Evolutionary conservation across 2,113 vertebrate genomes (phyloP).

Genomic region (Craseonycteris thonglongyai): DNA sequence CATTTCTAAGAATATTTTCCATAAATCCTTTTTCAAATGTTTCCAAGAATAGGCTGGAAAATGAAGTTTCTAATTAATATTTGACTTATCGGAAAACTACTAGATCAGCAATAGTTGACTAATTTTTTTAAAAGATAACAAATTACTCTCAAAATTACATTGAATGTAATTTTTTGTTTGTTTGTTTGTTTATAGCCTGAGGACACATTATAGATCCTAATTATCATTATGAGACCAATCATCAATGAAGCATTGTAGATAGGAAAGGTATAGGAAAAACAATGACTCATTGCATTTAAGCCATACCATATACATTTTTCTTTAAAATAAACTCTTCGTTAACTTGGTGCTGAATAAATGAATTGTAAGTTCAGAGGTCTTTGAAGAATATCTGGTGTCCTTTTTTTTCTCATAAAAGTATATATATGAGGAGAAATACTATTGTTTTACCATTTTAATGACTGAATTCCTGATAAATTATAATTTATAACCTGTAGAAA

Average conservation of each 20-base stretch:
- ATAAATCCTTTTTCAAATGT: not conserved
- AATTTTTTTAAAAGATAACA: constrained; percentile 1
- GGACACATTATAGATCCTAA: not conserved
- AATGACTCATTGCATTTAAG: not conserved
- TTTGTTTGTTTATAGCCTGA: not conserved
- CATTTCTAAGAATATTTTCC: not conserved
- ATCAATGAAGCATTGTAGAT: not conserved
- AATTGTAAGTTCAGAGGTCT: constrained; percentile 8
- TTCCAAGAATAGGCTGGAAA: not conserved
- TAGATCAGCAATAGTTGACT: not conserved
- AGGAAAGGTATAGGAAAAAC: not conserved
- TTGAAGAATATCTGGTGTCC: not conserved
- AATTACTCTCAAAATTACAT: not conserved
- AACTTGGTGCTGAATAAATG: not conserved
- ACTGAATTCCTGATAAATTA: not conserved
- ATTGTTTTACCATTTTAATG: constrained; percentile 23
- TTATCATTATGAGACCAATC: not conserved
- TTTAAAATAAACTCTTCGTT: not conserved
- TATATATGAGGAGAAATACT: not conserved
- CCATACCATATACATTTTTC: not conserved
- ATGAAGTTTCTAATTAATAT: not conserved
- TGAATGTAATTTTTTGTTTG: not conserved
- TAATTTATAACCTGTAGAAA: constrained; percentile 4
- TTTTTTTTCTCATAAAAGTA: not conserved
- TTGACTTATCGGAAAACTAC: not conserved